Percentiles rank a stretch among this genome's conserved stretches.
These are phyloP conservation scores for Protaetia brevitarsis DNA, from an alignment of 1,140 invertebrate species.

Conservation along the genomic window DNA sequence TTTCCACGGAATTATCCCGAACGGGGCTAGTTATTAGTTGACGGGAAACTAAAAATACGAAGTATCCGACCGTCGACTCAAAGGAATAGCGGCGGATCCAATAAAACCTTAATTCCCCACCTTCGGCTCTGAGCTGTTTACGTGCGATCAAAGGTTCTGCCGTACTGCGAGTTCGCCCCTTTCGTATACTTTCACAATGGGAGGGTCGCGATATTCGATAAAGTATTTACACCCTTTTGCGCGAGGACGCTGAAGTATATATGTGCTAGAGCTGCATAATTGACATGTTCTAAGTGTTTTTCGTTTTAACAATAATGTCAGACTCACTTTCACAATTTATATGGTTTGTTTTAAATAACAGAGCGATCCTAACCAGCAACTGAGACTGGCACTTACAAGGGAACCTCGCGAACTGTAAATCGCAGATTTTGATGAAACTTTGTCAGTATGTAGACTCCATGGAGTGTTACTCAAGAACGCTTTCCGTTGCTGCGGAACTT, in stretches of 20 bases:
- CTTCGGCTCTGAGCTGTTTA: slow-evolving; percentile 7
- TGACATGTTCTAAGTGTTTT: too few relatives aligned
- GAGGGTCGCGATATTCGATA: background rate
- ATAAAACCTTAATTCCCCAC: background rate
- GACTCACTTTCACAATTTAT: too few relatives aligned
- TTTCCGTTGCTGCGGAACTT: too few relatives aligned
- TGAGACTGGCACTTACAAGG: too few relatives aligned
- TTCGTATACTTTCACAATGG: background rate
- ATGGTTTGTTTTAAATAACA: too few relatives aligned
- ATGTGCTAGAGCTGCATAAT: too few relatives aligned
- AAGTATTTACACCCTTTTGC: background rate
- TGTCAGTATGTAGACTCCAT: too few relatives aligned
- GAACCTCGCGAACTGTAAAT: too few relatives aligned
- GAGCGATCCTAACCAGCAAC: too few relatives aligned
- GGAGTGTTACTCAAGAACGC: too few relatives aligned
- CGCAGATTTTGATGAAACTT: too few relatives aligned
- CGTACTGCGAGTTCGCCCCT: background rate
- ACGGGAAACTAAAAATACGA: background rate
- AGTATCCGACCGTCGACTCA: background rate
- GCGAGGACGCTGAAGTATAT: background rate
- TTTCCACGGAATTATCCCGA: background rate
- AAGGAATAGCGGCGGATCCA: background rate
- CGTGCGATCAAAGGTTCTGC: slow-evolving; percentile 1
- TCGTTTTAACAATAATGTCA: too few relatives aligned
- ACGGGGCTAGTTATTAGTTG: background rate